These are phyloP conservation scores for Micoletzkya japonica DNA, from an alignment of 2,888 invertebrate genomes.

Conservation along the genomic window DNA sequence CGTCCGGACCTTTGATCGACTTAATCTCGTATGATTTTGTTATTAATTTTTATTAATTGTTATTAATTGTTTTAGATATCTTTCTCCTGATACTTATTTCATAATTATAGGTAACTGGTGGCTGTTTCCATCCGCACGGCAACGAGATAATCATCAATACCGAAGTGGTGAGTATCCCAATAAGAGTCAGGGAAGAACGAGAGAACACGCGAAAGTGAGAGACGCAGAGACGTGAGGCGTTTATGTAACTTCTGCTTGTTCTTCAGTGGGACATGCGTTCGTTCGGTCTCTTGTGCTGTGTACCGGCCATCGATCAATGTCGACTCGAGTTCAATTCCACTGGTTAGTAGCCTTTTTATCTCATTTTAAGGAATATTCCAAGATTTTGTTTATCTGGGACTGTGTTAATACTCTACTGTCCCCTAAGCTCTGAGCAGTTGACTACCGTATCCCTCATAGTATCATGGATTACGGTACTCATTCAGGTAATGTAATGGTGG, in stretches of 20 bases:
- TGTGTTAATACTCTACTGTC: too few species aligned
- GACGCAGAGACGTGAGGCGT: too few species aligned
- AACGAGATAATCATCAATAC: conserved; percentile 85
- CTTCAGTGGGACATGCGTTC: conserved; percentile 89
- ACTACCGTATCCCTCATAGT: too few species aligned
- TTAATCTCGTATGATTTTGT: conserved; percentile 76
- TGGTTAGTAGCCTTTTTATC: conserved; percentile 69
- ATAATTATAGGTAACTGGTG: conserved; percentile 36
- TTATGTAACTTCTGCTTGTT: neutral
- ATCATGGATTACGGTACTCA: neutral
- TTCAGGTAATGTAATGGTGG: conserved; percentile 37
- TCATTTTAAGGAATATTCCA: conserved; percentile 17
- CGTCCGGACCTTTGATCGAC: conserved; percentile 89
- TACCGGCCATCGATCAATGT: conserved; percentile 88
- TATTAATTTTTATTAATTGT: neutral
- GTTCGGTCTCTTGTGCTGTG: conserved; percentile 88
- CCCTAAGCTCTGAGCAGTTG: too few species aligned
- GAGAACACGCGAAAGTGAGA: too few species aligned
- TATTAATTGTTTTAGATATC: neutral
- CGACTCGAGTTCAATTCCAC: conserved; percentile 84
- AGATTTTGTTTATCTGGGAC: neutral
- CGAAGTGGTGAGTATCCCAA: conserved; percentile 73
- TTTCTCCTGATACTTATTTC: too few species aligned
- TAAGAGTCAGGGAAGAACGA: too few species aligned
- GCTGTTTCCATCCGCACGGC: conserved; percentile 56